Conservation (phyloP, 2,888 invertebrate genomes). For the Andrena bucephala region DNA sequence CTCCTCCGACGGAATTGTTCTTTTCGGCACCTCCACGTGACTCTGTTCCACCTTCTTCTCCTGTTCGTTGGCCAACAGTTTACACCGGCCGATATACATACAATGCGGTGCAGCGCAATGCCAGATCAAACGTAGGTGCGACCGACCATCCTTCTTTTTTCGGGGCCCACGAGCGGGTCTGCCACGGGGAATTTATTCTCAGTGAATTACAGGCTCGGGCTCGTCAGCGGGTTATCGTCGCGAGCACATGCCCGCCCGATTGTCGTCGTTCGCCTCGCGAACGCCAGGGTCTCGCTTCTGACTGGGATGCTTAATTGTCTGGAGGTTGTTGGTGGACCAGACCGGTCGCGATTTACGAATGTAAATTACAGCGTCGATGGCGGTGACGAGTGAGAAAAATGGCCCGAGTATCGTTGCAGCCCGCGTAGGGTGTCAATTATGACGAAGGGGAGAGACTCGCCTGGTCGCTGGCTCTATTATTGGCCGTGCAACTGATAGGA, state of each 20-base stretch:
- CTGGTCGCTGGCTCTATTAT: too few species aligned
- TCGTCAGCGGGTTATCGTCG: constrained; percentile 51
- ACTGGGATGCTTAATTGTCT: constrained; percentile 37
- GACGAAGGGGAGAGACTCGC: not conserved
- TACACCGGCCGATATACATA: constrained; percentile 79
- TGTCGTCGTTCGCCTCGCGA: constrained; percentile 21
- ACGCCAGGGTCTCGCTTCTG: constrained; percentile 25
- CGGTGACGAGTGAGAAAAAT: constrained; percentile 8
- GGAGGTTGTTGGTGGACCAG: not conserved
- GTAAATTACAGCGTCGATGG: constrained; percentile 31
- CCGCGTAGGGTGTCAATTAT: constrained; percentile 1
- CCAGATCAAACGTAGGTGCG: constrained; percentile 73
- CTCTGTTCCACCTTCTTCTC: constrained; percentile 11
- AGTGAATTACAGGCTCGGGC: constrained; percentile 59
- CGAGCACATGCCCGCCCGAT: constrained; percentile 34
- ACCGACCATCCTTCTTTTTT: constrained; percentile 60
- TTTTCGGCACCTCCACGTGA: constrained; percentile 55
- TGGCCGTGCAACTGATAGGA: not conserved
- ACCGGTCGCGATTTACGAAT: constrained; percentile 12
- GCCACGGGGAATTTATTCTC: constrained; percentile 50
- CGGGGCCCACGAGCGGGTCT: constrained; percentile 29
- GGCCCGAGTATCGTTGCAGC: not conserved
- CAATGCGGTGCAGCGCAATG: constrained; percentile 78
- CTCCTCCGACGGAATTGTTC: constrained; percentile 54
- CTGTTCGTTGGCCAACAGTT: constrained; percentile 35